A percentile compares a stretch with the other conserved stretches of the same genome.
Conservation (phyloP, 2,797 vertebrate species). For the Otolemur crassicaudatus region DNA sequence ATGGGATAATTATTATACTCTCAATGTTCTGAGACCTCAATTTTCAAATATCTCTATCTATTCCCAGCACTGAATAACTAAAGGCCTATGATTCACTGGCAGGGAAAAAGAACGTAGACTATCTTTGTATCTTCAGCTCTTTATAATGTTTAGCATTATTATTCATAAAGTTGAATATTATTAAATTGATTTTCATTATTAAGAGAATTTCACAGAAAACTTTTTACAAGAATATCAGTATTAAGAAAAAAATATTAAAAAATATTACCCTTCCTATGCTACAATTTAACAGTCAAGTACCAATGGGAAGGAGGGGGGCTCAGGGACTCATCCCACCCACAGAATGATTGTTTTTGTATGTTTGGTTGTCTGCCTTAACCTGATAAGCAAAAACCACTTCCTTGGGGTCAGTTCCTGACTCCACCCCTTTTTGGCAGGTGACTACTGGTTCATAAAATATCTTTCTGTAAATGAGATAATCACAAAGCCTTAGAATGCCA, state of each 20-base stretch:
- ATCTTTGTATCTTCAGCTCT: not conserved
- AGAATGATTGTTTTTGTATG: no score
- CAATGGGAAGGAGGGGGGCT: no score
- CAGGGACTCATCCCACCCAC: no score
- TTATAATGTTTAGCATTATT: not conserved
- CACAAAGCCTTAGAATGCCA: not conserved
- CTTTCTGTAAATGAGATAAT: constrained; percentile 12
- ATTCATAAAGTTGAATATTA: not conserved
- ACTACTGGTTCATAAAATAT: not conserved
- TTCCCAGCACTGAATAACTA: not conserved
- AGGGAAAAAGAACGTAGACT: not conserved
- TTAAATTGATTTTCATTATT: not conserved
- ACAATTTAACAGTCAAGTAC: not conserved
- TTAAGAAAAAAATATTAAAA: no score
- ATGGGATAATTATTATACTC: not conserved
- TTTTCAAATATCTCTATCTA: constrained; percentile 26
- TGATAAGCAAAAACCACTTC: no score
- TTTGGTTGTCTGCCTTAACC: no score
- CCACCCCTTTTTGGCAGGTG: no score
- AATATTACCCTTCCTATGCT: not conserved
- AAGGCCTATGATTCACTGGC: not conserved
- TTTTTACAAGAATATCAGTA: not conserved
- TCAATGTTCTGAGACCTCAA: not conserved
- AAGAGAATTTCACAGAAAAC: not conserved
- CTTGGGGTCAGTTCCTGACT: no score